These are phyloP conservation scores for Plecotus auritus DNA, from an alignment of 2,113 vertebrate genomes.

Conservation along the genomic window DNA sequence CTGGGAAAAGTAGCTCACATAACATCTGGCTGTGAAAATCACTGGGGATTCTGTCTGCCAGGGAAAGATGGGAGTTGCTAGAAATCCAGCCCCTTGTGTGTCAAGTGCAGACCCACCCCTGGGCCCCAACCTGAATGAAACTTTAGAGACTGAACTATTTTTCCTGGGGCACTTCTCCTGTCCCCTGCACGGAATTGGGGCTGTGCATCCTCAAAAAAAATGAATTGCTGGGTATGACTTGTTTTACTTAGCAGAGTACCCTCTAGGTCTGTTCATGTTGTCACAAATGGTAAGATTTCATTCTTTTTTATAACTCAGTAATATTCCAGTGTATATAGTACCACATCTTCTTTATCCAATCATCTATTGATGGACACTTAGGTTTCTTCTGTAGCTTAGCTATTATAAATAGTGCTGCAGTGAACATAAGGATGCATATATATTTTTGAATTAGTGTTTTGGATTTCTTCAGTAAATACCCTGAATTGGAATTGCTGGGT, in stretches of 20 bases:
- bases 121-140: not conserved
- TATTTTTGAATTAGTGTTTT: not conserved
- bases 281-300: not conserved
- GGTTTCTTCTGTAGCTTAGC: not conserved
- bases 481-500: not conserved
- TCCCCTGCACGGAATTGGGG: not conserved
- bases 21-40: not conserved
- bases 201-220: not conserved
- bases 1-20: not conserved
- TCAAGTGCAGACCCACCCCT: not conserved
- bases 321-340: not conserved
- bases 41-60: not conserved
- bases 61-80: not conserved
- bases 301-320: not conserved
- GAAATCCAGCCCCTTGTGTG: not conserved
- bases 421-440: not conserved
- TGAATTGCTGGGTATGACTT: not conserved
- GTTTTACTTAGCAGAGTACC: not conserved
- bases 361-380: not conserved
- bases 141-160: not conserved
- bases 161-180: not conserved
- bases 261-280: not conserved
- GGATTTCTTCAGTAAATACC: not conserved
- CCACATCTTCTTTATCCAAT: not conserved
- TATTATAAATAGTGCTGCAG: not conserved